Evolutionary conservation across 2,797 vertebrate genomes (phyloP), one percentile per base, ranked within the genome.

Genomic region (Vireo griseus): DNA sequence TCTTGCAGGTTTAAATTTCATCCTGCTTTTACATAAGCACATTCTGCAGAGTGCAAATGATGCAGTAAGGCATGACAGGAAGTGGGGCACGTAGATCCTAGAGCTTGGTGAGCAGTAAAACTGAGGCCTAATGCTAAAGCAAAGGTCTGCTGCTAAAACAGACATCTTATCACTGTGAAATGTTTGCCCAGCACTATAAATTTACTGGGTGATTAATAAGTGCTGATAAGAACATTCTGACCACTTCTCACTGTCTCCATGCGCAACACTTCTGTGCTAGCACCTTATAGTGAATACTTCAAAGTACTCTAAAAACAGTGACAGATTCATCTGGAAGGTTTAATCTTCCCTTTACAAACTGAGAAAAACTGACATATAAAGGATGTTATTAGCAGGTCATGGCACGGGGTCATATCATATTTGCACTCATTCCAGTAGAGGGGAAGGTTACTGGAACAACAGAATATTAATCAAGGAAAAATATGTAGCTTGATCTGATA

Each of bases 191-290:
- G 63, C 57, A 54, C 42, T 85, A 71, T 71, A 67, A 79, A 92
- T 77, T 85, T 92, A 71, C 72, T n/a, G 6, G 17, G 44, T 67
- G 63, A 87, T 92, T 94, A 92, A 89, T 76, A 76, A 83, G 11
- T 1, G 2, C 65, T 47, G 86, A 87, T 84, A 82, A 65, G 35
- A 73, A 50, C 25, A 80, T 74, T 68, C 45, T 83, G 85, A 93
- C 50, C 18, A 31, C 50, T 89, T 77, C 55, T 58, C n/a, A 20
- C 54, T 76, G 65, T 85, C 61, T 89, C 78, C n/a, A 44, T 33
- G 13, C 24, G 35, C 55, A 66, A 2, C 45, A 40, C 16, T 78
- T 84, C 51, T 24, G 20, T 44, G 40, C 24, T 31, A 84, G 47
- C 14, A 35, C 45, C 67, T 92, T 81, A 47, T 7, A 79, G 17